Conservation (phyloP, 2,797 vertebrate genomes). For the Chelon labrosus region DNA sequence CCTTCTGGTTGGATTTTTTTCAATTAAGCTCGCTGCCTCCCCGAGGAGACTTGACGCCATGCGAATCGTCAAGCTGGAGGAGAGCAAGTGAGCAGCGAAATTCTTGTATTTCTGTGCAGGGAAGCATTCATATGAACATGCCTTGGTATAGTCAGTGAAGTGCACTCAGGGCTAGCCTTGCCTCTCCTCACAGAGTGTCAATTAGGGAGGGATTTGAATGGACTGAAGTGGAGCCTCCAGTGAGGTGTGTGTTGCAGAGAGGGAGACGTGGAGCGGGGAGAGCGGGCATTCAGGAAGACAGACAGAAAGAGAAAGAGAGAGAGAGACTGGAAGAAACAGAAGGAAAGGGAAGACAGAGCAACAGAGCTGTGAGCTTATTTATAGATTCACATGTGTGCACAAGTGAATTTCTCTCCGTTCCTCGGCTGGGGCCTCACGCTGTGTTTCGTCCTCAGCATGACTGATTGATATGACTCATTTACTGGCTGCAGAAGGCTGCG, state of each 20-base stretch:
- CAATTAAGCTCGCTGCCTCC: conserved; percentile 61
- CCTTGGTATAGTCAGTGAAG: conserved; percentile 72
- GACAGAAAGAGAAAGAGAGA: not conserved
- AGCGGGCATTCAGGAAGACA: conserved; percentile 34
- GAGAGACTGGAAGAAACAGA: conserved; percentile 30
- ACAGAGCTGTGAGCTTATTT: conserved; percentile 69
- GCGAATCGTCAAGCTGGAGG: conserved; percentile 41
- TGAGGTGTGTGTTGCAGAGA: conserved; percentile 68
- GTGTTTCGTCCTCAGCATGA: conserved; percentile 71
- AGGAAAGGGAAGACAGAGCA: conserved; percentile 53
- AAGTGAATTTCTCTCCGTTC: conserved; percentile 59
- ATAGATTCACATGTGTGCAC: conserved; percentile 71
- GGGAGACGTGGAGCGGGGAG: conserved; percentile 38
- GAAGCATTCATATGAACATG: conserved; percentile 70
- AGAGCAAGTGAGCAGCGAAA: conserved; percentile 39
- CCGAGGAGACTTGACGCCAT: conserved; percentile 37
- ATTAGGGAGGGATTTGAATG: conserved; percentile 80
- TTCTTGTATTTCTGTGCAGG: conserved; percentile 64
- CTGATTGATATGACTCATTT: conserved; percentile 83
- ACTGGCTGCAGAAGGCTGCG: conserved; percentile 65
- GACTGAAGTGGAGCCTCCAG: conserved; percentile 74
- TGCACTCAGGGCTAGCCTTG: conserved; percentile 75
- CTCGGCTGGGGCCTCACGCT: conserved; percentile 64
- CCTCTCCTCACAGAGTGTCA: conserved; percentile 75
- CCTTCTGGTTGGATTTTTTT: conserved; percentile 58